Percentiles rank a stretch among this genome's conserved stretches.
Evolutionary conservation across 2,113 vertebrate genomes (phyloP).

Genomic region (Tenrec ecaudatus): DNA sequence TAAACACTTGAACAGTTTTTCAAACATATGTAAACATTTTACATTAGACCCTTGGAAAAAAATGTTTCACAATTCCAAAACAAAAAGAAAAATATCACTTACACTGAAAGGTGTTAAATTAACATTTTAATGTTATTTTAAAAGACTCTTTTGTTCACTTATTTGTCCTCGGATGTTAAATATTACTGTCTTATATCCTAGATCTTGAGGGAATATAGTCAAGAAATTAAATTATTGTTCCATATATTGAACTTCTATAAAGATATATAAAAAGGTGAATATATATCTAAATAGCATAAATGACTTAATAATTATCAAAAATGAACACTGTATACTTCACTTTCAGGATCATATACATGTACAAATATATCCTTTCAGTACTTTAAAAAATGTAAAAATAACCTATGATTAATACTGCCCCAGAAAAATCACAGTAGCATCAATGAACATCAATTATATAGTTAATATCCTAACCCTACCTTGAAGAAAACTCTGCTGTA

Average conservation of each 20-base stretch:
- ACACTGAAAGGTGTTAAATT: constrained; percentile 14
- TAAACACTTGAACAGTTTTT: constrained; percentile 43
- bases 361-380: constrained; percentile 18
- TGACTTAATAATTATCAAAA: constrained; percentile 37
- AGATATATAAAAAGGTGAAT: background rate
- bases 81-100: constrained; percentile 58
- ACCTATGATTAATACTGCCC: constrained; percentile 58
- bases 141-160: constrained; percentile 27
- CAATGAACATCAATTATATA: constrained; percentile 69
- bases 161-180: constrained; percentile 48
- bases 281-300: constrained; percentile 23
- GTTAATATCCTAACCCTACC: constrained; percentile 87
- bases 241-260: constrained; percentile 29
- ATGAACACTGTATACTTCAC: constrained; percentile 26
- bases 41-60: constrained; percentile 55
- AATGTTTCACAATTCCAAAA: constrained; percentile 53
- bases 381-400: constrained; percentile 41
- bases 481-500: constrained; percentile 99
- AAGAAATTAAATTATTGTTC: constrained; percentile 43
- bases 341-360: constrained; percentile 30
- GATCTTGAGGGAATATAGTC: constrained; percentile 11
- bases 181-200: background rate
- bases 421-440: constrained; percentile 64
- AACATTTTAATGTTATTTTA: constrained; percentile 30
- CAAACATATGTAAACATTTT: constrained; percentile 46